These are phyloP conservation scores for Hydrotaea cyrtoneurina DNA, from an alignment of 2,888 invertebrate species.

Conservation along the genomic window DNA sequence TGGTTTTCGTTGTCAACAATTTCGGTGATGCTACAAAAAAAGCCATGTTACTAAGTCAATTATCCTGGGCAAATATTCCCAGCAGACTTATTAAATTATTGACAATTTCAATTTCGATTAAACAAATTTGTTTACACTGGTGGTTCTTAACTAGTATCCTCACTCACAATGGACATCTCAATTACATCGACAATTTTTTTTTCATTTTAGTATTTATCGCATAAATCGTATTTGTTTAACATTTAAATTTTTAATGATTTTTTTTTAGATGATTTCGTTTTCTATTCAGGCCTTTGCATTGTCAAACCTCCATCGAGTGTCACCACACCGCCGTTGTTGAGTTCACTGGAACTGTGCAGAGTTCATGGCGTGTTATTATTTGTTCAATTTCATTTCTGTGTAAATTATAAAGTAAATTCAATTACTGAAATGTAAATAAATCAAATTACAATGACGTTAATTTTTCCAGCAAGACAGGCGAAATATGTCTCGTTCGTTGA, in stretches of 20 bases:
- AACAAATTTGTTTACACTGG: not conserved
- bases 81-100: too few relatives aligned
- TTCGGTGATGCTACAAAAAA: too few relatives aligned
- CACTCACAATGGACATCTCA: not conserved
- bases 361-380: not conserved
- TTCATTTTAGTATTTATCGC: not conserved
- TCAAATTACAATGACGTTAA: constrained; percentile 48
- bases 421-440: constrained; percentile 51
- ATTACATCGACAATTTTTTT: not conserved
- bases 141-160: too few relatives aligned
- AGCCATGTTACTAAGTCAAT: too few relatives aligned
- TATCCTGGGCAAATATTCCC: too few relatives aligned
- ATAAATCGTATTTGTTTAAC: not conserved
- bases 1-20: too few relatives aligned
- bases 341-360: not conserved
- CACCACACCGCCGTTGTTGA: not conserved
- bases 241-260: not conserved
- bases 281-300: not conserved
- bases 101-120: not conserved
- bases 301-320: not conserved
- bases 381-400: constrained; percentile 1
- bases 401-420: constrained; percentile 48
- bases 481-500: constrained; percentile 37
- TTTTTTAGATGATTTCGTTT: not conserved
- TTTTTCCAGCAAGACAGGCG: constrained; percentile 35